phyloP scores from a whole-genome alignment of 2,888 invertebrate species.

The Pantelozetes paolii region DNA sequence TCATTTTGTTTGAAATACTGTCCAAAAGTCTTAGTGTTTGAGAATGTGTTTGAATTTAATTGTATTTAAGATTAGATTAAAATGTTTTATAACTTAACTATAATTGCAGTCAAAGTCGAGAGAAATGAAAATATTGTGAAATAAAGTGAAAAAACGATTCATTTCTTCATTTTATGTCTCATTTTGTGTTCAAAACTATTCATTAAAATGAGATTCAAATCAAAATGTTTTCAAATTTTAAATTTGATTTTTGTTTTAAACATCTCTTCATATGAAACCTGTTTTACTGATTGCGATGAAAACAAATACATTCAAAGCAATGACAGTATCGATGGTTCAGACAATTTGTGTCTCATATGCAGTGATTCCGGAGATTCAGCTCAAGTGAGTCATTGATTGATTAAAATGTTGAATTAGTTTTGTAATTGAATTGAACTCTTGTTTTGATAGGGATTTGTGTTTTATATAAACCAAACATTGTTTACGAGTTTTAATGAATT shows the following conservation, averaged over 20 bases:
- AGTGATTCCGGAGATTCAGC: background rate
- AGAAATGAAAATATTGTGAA: background rate
- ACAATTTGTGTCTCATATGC: slow-evolving; percentile 21
- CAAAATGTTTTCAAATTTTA: background rate
- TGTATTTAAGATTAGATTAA: slow-evolving; percentile 6
- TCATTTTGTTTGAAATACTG: too few species aligned
- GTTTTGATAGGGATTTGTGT: background rate
- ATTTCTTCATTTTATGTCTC: background rate
- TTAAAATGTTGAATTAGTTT: background rate
- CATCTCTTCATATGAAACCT: background rate
- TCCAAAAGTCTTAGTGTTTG: too few species aligned
- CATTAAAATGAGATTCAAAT: too few species aligned
- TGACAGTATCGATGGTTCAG: background rate
- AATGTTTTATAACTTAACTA: background rate
- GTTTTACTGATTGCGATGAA: background rate
- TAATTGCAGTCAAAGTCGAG: background rate
- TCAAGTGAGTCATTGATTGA: background rate
- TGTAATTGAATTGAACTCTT: background rate
- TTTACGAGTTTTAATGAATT: background rate
- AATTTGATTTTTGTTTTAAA: background rate
- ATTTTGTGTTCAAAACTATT: background rate
- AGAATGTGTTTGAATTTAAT: too few species aligned
- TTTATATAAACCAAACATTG: background rate
- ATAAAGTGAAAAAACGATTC: background rate
- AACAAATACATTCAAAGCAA: background rate